These are phyloP conservation scores for Cebidichthys violaceus DNA, from an alignment of 2,113 vertebrate genomes.

Conservation along the genomic window DNA sequence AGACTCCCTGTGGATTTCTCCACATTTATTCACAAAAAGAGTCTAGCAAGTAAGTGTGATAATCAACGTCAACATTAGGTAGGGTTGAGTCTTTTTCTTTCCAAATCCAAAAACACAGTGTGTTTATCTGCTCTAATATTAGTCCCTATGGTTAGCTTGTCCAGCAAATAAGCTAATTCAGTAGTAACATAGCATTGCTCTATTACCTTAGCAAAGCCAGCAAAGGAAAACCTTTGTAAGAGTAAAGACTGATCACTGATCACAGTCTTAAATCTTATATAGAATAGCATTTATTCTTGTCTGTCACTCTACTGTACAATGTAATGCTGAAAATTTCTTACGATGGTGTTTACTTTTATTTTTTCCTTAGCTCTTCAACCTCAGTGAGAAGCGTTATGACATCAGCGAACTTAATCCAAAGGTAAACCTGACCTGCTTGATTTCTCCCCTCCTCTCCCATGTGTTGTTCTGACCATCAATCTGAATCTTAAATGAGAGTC, in stretches of 20 bases:
- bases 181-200: no score
- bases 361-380: conserved; percentile 92
- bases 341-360: background rate
- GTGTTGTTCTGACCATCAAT: background rate
- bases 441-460: background rate
- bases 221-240: background rate
- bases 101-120: background rate
- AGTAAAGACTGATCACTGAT: background rate
- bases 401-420: conserved; percentile 92
- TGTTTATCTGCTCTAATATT: no score
- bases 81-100: background rate
- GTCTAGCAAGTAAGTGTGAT: background rate
- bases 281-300: background rate
- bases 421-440: conserved; percentile 79
- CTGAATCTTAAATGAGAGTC: background rate
- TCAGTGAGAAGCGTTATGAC: conserved; percentile 93
- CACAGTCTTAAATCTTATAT: background rate
- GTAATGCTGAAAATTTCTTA: no score
- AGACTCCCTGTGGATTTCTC: background rate
- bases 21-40: background rate
- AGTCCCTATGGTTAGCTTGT: no score
- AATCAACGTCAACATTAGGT: background rate
- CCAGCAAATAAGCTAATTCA: no score
- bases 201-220: no score
- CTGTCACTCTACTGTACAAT: background rate